Conservation (phyloP, 2,113 vertebrate genomes). For the Chionomys nivalis region DNA sequence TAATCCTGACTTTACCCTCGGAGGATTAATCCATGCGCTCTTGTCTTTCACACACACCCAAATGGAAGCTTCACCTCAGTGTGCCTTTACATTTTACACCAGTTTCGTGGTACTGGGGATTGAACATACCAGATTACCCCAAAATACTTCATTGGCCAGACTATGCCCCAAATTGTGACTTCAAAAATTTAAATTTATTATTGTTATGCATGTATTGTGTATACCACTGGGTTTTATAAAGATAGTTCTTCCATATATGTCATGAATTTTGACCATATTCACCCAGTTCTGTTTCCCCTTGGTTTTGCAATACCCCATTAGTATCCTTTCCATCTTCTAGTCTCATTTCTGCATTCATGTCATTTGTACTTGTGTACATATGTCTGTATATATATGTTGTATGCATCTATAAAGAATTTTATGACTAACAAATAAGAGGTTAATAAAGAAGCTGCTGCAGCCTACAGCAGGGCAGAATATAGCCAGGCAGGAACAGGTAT, state of each 20-base stretch:
- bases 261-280: neutral
- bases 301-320: neutral
- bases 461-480: no score
- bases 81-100: neutral
- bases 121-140: neutral
- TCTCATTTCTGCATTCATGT: neutral
- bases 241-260: neutral
- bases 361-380: neutral
- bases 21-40: neutral
- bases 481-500: no score
- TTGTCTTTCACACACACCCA: neutral
- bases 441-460: no score
- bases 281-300: neutral
- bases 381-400: neutral
- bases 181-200: neutral
- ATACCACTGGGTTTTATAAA: neutral
- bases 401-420: neutral
- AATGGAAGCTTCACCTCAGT: neutral
- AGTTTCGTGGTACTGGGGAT: neutral
- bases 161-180: neutral
- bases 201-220: neutral
- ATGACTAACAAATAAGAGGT: neutral
- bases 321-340: neutral
- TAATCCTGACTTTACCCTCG: neutral
- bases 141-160: neutral